Evolutionary conservation across 2,797 vertebrate genomes (phyloP), one percentile per base, ranked within the genome.

Genomic region (Amblyopsis hoosieri): DNA sequence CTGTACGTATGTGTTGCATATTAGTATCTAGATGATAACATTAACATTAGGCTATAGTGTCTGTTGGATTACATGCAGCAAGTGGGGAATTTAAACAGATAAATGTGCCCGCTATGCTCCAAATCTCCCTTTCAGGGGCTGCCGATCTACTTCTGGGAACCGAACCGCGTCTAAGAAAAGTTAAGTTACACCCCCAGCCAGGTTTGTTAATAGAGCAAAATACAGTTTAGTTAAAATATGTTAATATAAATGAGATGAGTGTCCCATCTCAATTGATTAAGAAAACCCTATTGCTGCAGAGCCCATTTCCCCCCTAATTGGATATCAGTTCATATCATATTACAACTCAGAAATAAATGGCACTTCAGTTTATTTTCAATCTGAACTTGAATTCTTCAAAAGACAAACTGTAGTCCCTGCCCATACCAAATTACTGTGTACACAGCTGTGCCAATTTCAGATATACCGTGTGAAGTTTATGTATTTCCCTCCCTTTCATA

Each of bases 361-460:
- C 42, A 29, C 23, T 29, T 29, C 23, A 29, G 23, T 29, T 29
- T 29, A 29, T 75, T 49, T 64, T 37, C 52, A 54, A 9, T 74
- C 17, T 47, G 8, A 66, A 59, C n/a, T 67, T 63, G 0, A 72
- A 64, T 71, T 55, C n/a, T 45, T 64, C 70, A 67, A 12, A 33
- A 51, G 54, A 45, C 0, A 12, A 57, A 67, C 71, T 58, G 48
- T 29, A 29, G 12, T 52, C 47, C n/a, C 61, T 51, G 49, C 15
- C 14, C 70, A 12, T 15, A 7, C 62, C 42, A 66, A 64, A 67
- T 47, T 29, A 61, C 59, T 49, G 54, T 47, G 52, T 57, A 60
- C 61, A 66, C n/a, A 60, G 55, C 23, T 51, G 54, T 67, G 71
- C 69, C 57, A 55, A 17, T 78, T 67, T 74, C 51, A 81, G 54